phyloP scores from a whole-genome alignment of 2,797 vertebrate species.

The Capromys pilorides region DNA sequence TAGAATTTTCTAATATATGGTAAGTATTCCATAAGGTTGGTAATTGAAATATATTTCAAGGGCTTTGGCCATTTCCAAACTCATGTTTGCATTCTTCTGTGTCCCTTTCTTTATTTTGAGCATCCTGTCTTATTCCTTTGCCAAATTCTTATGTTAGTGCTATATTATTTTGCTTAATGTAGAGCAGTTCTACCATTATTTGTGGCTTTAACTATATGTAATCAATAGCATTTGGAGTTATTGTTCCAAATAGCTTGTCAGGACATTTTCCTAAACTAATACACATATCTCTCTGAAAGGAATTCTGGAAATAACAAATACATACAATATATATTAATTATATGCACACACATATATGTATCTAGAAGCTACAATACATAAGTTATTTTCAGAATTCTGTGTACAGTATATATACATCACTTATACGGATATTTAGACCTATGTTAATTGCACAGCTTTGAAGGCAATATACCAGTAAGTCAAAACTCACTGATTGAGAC shows the following conservation, averaged over 20 bases:
- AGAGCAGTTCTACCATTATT: background rate
- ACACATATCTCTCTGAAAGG: constrained; percentile 22
- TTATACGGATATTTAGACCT: background rate
- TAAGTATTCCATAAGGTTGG: background rate
- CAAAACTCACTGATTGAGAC: constrained; percentile 15
- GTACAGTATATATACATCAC: background rate
- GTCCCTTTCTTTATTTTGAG: background rate
- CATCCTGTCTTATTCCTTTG: background rate
- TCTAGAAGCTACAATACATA: background rate
- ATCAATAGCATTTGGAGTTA: constrained; percentile 38
- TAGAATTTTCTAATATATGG: background rate
- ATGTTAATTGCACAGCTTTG: background rate
- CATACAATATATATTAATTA: background rate
- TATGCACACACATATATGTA: background rate
- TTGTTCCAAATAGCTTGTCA: constrained; percentile 31
- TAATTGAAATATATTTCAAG: constrained; percentile 12
- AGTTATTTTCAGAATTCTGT: background rate
- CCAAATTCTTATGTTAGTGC: constrained; percentile 14
- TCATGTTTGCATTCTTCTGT: background rate
- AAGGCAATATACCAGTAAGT: background rate
- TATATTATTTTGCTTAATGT: constrained; percentile 27
- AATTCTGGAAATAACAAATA: constrained; percentile 18
- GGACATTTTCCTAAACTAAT: constrained; percentile 39
- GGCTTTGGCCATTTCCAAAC: background rate
- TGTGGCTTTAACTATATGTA: background rate